A percentile compares a stretch with the other conserved stretches of the same genome.
Evolutionary conservation across 2,888 invertebrate genomes (phyloP).

Genomic region (Caenorhabditis sp.): DNA sequence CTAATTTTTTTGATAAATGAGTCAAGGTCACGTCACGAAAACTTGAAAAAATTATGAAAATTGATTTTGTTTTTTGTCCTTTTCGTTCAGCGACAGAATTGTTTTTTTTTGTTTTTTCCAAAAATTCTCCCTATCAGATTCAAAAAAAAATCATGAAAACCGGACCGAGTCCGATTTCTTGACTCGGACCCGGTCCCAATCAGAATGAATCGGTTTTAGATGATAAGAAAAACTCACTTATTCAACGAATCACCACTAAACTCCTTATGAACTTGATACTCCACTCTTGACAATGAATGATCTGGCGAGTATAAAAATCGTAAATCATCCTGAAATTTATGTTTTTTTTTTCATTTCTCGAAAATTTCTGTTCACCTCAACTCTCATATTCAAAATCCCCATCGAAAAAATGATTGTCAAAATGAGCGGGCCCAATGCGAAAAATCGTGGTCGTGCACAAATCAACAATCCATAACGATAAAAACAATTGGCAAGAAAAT

Average conservation of each 20-base stretch:
- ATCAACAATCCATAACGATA: slow-evolving; percentile 64
- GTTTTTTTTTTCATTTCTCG: slow-evolving; percentile 3
- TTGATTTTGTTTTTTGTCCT: too few relatives aligned
- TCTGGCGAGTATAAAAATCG: slow-evolving; percentile 69
- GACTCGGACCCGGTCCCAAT: too few relatives aligned
- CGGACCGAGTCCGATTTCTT: too few relatives aligned
- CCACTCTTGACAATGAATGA: slow-evolving; percentile 64
- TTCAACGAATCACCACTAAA: slow-evolving; percentile 69
- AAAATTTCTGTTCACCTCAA: slow-evolving; percentile 53
- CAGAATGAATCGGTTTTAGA: too few relatives aligned
- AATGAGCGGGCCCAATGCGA: slow-evolving; percentile 61
- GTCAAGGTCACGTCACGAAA: too few relatives aligned
- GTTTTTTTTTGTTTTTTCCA: too few relatives aligned
- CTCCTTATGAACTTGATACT: slow-evolving; percentile 67
- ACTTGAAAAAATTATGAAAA: too few relatives aligned
- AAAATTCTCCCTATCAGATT: too few relatives aligned
- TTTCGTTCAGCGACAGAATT: too few relatives aligned
- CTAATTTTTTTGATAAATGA: too few relatives aligned
- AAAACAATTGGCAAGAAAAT: slow-evolving; percentile 60
- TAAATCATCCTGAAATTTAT: slow-evolving; percentile 64
- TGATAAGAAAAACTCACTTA: slow-evolving; percentile 57
- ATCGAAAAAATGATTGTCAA: slow-evolving; percentile 60
- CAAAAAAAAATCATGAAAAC: too few relatives aligned
- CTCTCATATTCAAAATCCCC: slow-evolving; percentile 60
- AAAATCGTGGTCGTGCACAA: slow-evolving; percentile 58